Base-by-base conservation (phyloP, 2,888 invertebrate species). In the Netelia inedita region DNA sequence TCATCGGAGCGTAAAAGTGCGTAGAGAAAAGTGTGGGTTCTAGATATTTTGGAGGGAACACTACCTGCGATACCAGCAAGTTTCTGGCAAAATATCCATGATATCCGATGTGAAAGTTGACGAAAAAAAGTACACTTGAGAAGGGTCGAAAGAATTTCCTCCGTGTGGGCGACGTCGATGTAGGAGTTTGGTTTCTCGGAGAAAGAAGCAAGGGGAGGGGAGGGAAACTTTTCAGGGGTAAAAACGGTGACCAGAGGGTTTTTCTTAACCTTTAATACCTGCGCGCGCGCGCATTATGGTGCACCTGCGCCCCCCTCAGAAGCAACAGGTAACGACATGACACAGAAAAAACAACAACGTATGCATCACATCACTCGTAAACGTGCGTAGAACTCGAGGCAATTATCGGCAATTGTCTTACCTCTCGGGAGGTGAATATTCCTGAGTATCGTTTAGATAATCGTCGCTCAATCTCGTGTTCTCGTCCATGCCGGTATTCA, bases 341-440 rank as follows among this genome's bases (percentile, higher is more conserved):
- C 21, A 21, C 57, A 9, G 43, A 68, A n/a, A n/a, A 16, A 50
- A 28, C 66, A 28, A 41, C 11, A 14, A 19, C 43, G 71, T 71
- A 28, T 16, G 6, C 16, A 14, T 50, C 21, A 59, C 8, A 63
- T 10, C 10, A 35, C 11, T 55, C 14, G 16, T 16, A 35, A 16
- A 14, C 9, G 0, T 6, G 9, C 8, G 59, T 1, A 63, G 74
- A 50, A 14, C 14, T 46, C 14, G 3, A 46, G 2, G 3, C 46
- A 3, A 46, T 46, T 46, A 46, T 14, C 46, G 46, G 14, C 8
- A 59, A 59, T 10, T 59, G 21, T 73, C 86, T 90, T 82, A 92
- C 92, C 91, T 91, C 74, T 89, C 85, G 0, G 91, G 88, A 0
- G 90, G 88, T 9, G 90, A 91, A 50, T 88, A 88, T 86, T 91